Evolutionary conservation across 1,140 invertebrate species (phyloP), one percentile per base, ranked within the genome.

Genomic region (Hylyphantes graminicola): DNA sequence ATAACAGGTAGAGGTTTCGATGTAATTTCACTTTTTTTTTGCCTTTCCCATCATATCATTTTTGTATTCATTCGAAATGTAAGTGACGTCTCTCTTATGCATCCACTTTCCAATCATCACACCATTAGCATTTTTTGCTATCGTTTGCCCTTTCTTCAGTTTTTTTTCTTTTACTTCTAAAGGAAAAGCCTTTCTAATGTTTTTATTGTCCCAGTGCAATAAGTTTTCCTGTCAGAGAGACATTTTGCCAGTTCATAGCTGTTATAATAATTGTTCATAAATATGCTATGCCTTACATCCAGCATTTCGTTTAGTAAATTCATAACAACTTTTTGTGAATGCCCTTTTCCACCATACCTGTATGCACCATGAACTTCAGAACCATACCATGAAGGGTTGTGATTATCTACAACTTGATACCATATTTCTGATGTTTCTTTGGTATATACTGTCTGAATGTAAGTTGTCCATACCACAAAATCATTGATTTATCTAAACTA

Each of bases 391-490:
- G 4, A 19, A 53, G 19, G 2, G 50, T 54, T 61, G 65, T 59
- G 9, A 80, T 54, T 51, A 55, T 64, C n/a, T 70, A 82, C 21
- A 82, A 50, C 15, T 84, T 76, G 51, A n/a, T n/a, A n/a, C n/a
- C n/a, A n/a, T n/a, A n/a, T n/a, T n/a, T n/a, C n/a, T n/a, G n/a
- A n/a, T n/a, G 55, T 86, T 89, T 90, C 17, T 87, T 86, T 81
- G 88, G 87, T 54, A 89, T 88, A 78, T 89, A 90, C 73, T 90
- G 88, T 61, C 87, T 65, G 82, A 90, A 89, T 15, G 86, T 51
- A 0, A 90, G 73, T n/a, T 89, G 84, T 57, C 89, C 89, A 54
- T 88, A 87, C 87, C 87, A 90, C 67, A 89, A 87, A 63, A 90
- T 85, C 88, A 90, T 89, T 19, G 88, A 86, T 82, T 90, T 89